Evolutionary conservation across 37 sponge, comb jelly and placozoan species (phyloP).

Genomic region (Axinella damicornis): DNA sequence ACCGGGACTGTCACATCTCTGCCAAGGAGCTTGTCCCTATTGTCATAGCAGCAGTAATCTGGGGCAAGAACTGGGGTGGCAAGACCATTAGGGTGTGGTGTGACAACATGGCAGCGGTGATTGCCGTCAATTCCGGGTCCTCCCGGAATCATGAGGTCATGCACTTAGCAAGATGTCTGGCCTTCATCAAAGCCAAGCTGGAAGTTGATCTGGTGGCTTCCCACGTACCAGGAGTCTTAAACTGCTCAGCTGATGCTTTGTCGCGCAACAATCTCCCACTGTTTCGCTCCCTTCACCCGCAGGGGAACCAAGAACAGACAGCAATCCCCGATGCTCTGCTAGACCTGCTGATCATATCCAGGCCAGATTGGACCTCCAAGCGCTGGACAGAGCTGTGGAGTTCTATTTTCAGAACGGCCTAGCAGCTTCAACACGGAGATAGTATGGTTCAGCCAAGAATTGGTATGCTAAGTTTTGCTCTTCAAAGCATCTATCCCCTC

Average conservation of each 20-base stretch:
- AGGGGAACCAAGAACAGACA: background rate
- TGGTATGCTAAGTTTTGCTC: slow-evolving; percentile 17
- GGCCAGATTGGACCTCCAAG: slow-evolving; percentile 43
- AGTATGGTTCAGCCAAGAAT: slow-evolving; percentile 15
- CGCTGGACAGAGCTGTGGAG: slow-evolving; percentile 45
- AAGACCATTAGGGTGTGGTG: background rate
- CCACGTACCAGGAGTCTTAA: background rate
- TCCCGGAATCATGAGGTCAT: slow-evolving; percentile 1
- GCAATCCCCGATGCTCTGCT: background rate
- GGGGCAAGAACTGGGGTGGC: slow-evolving; percentile 6
- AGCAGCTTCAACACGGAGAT: slow-evolving; percentile 10
- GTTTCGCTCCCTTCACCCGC: slow-evolving; percentile 11
- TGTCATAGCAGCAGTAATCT: background rate
- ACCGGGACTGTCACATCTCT: background rate
- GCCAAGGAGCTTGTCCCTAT: background rate
- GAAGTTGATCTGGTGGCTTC: background rate
- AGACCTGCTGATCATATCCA: background rate
- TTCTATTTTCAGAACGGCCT: slow-evolving; percentile 12
- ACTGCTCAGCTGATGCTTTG: slow-evolving; percentile 32
- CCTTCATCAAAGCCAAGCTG: slow-evolving; percentile 4
- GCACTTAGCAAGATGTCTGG: slow-evolving; percentile 37
- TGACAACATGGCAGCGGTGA: slow-evolving; percentile 11
- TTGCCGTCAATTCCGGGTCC: background rate
- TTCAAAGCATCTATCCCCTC: too few relatives aligned
- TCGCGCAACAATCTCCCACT: slow-evolving; percentile 6